phyloP scores from a whole-genome alignment of 2,113 vertebrate species.

The Malurus melanocephalus region DNA sequence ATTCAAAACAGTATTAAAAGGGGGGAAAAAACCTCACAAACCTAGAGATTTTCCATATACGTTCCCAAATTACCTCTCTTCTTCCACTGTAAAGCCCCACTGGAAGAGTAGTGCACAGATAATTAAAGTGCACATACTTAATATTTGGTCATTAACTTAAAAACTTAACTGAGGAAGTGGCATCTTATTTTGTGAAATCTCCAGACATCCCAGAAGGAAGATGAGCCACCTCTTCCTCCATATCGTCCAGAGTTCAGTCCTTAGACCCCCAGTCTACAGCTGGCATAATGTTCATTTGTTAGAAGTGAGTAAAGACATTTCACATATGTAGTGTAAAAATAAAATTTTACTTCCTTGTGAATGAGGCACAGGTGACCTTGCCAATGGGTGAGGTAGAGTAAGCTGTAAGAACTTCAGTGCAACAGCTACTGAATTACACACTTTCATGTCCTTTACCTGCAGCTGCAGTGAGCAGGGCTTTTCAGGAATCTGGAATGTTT shows the following conservation, averaged over 20 bases:
- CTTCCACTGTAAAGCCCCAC: neutral
- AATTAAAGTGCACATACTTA: neutral
- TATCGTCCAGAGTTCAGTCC: fast-evolving
- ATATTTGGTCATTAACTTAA: neutral
- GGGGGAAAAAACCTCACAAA: neutral
- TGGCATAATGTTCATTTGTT: neutral
- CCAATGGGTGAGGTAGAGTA: neutral
- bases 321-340: neutral
- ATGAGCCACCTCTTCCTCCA: neutral
- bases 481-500: neutral
- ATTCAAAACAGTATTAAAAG: neutral
- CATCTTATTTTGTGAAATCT: neutral
- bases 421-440: neutral
- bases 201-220: neutral
- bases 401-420: neutral
- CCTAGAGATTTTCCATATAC: neutral
- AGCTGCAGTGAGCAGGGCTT: neutral
- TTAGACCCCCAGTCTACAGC: neutral
- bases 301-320: neutral
- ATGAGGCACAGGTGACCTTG: neutral
- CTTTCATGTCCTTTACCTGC: neutral
- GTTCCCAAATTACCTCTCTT: neutral
- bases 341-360: neutral
- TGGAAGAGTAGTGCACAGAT: neutral
- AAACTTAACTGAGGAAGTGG: neutral